phyloP scores from a whole-genome alignment of 2,113 vertebrate genomes.

The Pseudopipra pipra region DNA sequence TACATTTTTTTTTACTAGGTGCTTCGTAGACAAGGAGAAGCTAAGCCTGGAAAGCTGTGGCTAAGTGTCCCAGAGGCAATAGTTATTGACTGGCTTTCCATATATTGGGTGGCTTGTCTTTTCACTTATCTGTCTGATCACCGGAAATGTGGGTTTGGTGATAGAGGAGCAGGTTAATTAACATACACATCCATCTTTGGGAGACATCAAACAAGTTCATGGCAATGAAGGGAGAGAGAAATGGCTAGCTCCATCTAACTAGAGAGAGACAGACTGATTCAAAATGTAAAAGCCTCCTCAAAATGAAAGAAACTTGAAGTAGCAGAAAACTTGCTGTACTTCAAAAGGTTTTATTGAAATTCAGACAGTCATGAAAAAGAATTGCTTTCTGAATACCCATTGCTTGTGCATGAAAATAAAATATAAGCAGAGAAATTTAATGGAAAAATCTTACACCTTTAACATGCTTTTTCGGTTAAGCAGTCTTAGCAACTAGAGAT shows the following conservation, averaged over 20 bases:
- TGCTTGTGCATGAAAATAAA: background rate
- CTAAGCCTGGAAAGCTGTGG: background rate
- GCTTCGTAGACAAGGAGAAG: background rate
- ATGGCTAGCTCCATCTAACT: background rate
- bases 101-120: background rate
- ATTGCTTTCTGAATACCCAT: background rate
- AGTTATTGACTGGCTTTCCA: background rate
- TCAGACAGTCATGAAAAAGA: rapidly evolving
- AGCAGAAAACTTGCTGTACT: background rate
- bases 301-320: background rate
- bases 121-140: background rate
- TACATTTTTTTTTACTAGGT: background rate
- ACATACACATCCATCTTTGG: background rate
- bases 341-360: background rate
- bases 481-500: background rate
- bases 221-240: background rate
- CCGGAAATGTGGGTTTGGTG: background rate
- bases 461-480: rapidly evolving
- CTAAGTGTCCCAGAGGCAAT: background rate
- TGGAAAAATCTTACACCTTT: background rate
- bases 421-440: background rate
- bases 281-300: background rate
- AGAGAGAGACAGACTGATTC: background rate
- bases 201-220: background rate
- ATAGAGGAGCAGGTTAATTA: background rate